These are phyloP conservation scores for Mustelus asterias DNA, from an alignment of 2,113 vertebrate species.

Conservation along the genomic window DNA sequence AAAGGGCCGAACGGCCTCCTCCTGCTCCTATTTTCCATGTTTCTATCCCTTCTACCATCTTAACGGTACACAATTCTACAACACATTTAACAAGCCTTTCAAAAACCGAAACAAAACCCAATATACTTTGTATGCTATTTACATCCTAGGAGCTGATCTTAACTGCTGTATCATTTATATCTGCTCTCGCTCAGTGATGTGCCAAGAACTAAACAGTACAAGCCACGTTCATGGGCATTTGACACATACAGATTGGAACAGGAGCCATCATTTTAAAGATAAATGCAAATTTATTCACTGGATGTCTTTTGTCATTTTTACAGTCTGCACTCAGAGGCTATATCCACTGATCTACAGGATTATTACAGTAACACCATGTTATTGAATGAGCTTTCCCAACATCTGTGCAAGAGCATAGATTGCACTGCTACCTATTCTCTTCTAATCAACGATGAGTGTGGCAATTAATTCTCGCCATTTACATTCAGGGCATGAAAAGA, in stretches of 20 bases:
- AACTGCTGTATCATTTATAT: background rate
- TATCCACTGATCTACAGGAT: background rate
- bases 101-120: background rate
- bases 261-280: background rate
- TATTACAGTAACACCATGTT: background rate
- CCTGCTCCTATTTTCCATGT: too few species aligned
- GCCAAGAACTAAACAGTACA: background rate
- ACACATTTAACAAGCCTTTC: background rate
- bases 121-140: background rate
- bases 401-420: background rate
- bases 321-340: background rate
- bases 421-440: too few species aligned
- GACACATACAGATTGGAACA: background rate
- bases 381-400: background rate
- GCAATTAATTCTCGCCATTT: background rate
- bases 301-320: background rate
- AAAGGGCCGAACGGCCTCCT: too few species aligned
- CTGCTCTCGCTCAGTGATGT: background rate
- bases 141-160: background rate
- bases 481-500: background rate
- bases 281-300: slow-evolving; percentile 4
- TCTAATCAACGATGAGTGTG: background rate
- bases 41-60: background rate
- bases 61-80: background rate
- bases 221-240: background rate